These are phyloP conservation scores for Danio tinwini DNA, from an alignment of 2,797 vertebrate genomes.

Conservation along the genomic window DNA sequence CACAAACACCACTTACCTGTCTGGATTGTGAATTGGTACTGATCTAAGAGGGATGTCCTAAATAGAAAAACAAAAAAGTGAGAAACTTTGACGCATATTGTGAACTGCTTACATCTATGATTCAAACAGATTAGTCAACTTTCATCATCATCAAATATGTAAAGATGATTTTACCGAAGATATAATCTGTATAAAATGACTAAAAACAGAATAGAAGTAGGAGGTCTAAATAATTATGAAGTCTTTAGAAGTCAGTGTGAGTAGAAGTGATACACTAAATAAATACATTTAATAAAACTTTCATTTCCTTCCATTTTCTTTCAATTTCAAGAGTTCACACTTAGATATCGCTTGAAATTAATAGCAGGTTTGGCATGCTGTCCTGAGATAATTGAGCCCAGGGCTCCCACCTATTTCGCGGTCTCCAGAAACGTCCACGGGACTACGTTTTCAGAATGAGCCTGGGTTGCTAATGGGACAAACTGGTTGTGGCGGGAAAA, in stretches of 20 bases:
- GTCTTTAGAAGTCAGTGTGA: not conserved
- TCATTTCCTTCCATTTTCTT: not conserved
- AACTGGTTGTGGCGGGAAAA: too few species aligned
- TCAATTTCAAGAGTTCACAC: too few species aligned
- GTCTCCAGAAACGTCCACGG: too few species aligned
- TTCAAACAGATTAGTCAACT: too few species aligned
- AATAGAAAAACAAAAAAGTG: constrained; percentile 47
- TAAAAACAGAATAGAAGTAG: not conserved
- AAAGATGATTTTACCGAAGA: not conserved
- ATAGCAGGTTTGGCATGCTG: too few species aligned
- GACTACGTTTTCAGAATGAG: too few species aligned
- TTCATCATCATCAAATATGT: not conserved
- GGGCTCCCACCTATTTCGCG: too few species aligned
- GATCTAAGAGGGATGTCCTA: constrained; percentile 89
- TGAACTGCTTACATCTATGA: too few species aligned
- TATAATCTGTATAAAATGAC: not conserved
- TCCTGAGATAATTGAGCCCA: too few species aligned
- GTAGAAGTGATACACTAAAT: not conserved
- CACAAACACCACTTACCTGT: constrained; percentile 81
- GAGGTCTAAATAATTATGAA: not conserved
- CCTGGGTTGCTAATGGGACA: too few species aligned
- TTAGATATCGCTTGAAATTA: too few species aligned
- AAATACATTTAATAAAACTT: not conserved
- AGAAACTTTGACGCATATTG: too few species aligned
- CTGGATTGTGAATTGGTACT: constrained; percentile 74